Evolutionary conservation across 2,888 invertebrate genomes (phyloP), one percentile per base, ranked within the genome.

Genomic region (Hofmannophila pseudospretella): DNA sequence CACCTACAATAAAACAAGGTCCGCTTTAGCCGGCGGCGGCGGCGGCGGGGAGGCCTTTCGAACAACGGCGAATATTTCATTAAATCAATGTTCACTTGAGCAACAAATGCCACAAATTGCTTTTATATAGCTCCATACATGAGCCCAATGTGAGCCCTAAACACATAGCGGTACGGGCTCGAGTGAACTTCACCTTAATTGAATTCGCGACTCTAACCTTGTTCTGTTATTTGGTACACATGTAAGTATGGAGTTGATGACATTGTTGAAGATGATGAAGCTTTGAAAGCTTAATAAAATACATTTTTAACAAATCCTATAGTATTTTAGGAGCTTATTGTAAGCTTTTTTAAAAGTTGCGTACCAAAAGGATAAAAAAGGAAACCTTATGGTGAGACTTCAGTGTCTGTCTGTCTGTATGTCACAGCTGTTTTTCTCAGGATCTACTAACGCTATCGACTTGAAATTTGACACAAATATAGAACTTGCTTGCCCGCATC

Each of bases 81-180:
- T 64, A 63, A 50, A 65, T 61, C 56, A 55, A 48, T 61, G 51
- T 58, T 58, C 52, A 58, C 53, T 54, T 59, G 51, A 50, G 43
- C 49, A 34, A 28, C 39, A 44, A 55, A 28, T 27, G 4, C 47
- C 44, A 39, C 44, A 51, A 55, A 62, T 54, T 39, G 52, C 49
- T 59, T 54, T 47, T 42, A n/a, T n/a, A n/a, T n/a, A 46, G 40
- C 41, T 32, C 42, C 47, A 45, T 33, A 33, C 33, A 30, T 32
- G 32, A 42, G 48, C 35, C 40, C 32, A 40, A 41, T 12, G 22
- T 16, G 16, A 14, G 23, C 4, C 9, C 2, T 16, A 1, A 12
- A n/a, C 13, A 10, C 9, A 19, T 19, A 11, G 7, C 11, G 10
- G 27, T 5, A 27, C 10, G 27, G 10, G 11, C 27, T 11, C 14